A percentile compares a stretch with the other conserved stretches of the same genome.
These are phyloP conservation scores for Aphelocoma coerulescens DNA, from an alignment of 2,113 vertebrate genomes.

Conservation along the genomic window DNA sequence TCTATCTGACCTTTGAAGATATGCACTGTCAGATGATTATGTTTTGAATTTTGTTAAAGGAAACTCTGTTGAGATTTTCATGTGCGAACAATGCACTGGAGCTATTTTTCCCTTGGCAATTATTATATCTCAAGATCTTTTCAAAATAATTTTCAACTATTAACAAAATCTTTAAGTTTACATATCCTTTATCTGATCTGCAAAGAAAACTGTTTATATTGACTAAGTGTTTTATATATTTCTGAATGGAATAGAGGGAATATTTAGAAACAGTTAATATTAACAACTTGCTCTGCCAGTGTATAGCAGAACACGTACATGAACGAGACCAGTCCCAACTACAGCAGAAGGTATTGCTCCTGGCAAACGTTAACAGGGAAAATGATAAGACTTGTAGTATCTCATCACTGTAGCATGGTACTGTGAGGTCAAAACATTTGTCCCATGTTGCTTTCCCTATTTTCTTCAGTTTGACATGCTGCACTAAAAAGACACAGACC, in stretches of 20 bases:
- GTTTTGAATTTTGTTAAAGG: not conserved
- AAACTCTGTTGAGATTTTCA: not conserved
- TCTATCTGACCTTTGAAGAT: not conserved
- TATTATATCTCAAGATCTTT: not conserved
- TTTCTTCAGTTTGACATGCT: constrained; percentile 20
- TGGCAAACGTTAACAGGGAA: not conserved
- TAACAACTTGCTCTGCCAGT: not conserved
- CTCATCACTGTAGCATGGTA: not conserved
- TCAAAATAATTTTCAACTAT: not conserved
- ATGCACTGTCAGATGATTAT: not conserved
- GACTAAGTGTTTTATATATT: not conserved
- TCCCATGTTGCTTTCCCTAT: constrained; percentile 17
- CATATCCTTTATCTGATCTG: not conserved
- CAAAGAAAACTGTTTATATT: not conserved
- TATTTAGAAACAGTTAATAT: not conserved
- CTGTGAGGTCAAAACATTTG: constrained; percentile 39
- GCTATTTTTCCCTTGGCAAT: not conserved
- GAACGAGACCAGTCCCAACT: not conserved
- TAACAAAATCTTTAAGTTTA: not conserved
- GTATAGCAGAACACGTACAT: not conserved
- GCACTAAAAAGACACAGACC: constrained; percentile 1
- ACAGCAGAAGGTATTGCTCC: constrained; percentile 18
- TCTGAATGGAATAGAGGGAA: not conserved
- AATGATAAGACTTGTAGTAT: not conserved
- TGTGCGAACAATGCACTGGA: not conserved